These are phyloP conservation scores for Atta texana DNA, from an alignment of 1,140 invertebrate species.

Conservation along the genomic window DNA sequence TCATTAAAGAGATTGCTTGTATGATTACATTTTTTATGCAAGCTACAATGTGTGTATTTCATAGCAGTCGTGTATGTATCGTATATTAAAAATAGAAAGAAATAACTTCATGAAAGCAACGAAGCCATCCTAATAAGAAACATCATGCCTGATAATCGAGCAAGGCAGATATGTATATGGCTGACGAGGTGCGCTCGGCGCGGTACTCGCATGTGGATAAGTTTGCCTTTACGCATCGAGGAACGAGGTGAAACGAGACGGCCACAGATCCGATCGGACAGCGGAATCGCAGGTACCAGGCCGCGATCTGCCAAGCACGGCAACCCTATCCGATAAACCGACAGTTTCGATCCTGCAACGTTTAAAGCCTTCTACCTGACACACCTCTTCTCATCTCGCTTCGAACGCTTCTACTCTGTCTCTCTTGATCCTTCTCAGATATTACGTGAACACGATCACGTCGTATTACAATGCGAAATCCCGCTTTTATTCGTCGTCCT, in stretches of 20 bases:
- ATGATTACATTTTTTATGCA: neutral
- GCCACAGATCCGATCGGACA: slow-evolving; percentile 80
- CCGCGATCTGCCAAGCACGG: slow-evolving; percentile 59
- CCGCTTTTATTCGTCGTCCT: slow-evolving; percentile 75
- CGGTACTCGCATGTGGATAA: slow-evolving; percentile 42
- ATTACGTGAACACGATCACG: slow-evolving; percentile 49
- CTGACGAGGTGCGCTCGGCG: slow-evolving; percentile 30
- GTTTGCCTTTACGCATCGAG: slow-evolving; percentile 80
- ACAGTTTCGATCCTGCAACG: slow-evolving; percentile 63
- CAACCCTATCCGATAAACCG: slow-evolving; percentile 69
- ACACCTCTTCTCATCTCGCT: neutral
- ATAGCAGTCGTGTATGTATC: neutral
- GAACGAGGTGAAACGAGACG: slow-evolving; percentile 78
- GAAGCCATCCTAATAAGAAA: neutral
- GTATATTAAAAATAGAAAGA: slow-evolving; percentile 48
- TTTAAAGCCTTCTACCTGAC: slow-evolving; percentile 71
- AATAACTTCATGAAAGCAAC: slow-evolving; percentile 22
- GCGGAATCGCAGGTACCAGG: slow-evolving; percentile 75
- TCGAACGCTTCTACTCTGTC: slow-evolving; percentile 12
- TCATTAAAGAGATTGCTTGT: neutral
- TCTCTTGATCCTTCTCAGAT: slow-evolving; percentile 63
- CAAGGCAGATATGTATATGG: slow-evolving; percentile 33
- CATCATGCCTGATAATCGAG: slow-evolving; percentile 1
- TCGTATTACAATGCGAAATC: slow-evolving; percentile 72
- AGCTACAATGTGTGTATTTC: neutral